Evolutionary conservation across 35 echinoderm and acorn worm genomes (phyloP).

Genomic region (Nesometra sesokonis): DNA sequence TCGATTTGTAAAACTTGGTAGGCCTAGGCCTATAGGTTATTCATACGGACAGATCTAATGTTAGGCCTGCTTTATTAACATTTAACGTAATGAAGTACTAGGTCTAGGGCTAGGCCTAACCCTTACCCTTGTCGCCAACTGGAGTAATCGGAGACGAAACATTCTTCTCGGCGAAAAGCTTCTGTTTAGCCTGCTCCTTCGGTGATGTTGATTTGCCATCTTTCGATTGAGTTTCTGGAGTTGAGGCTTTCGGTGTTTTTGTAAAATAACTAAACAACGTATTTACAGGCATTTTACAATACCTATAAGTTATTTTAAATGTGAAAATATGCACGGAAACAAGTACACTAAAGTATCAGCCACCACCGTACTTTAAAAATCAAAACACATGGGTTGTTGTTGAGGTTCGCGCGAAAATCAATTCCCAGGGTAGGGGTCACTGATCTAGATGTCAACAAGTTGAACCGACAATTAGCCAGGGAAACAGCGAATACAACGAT

Average conservation of each 20-base stretch:
- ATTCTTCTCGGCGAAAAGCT: not conserved
- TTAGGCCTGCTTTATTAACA: too few species aligned
- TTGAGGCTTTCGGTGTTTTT: not conserved
- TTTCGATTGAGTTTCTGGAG: not conserved
- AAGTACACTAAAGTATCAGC: not conserved
- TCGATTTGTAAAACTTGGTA: too few species aligned
- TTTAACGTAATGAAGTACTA: too few species aligned
- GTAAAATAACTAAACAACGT: not conserved
- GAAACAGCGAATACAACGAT: too few species aligned
- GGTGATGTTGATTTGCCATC: not conserved
- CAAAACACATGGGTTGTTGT: not conserved
- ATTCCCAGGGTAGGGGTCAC: too few species aligned
- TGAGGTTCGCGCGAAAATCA: not conserved
- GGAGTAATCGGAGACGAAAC: not conserved
- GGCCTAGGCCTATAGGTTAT: too few species aligned
- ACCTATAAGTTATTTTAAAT: not conserved
- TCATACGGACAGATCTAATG: too few species aligned
- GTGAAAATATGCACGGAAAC: too few species aligned
- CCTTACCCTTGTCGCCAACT: not conserved
- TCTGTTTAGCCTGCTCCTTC: not conserved
- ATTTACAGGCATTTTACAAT: not conserved
- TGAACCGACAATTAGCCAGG: too few species aligned
- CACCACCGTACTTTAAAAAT: not conserved
- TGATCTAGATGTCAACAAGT: too few species aligned
- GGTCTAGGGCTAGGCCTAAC: not conserved